Evolutionary conservation across 1,140 invertebrate genomes (phyloP), one percentile per base, ranked within the genome.

Genomic region (Hycleus phaleratus): DNA sequence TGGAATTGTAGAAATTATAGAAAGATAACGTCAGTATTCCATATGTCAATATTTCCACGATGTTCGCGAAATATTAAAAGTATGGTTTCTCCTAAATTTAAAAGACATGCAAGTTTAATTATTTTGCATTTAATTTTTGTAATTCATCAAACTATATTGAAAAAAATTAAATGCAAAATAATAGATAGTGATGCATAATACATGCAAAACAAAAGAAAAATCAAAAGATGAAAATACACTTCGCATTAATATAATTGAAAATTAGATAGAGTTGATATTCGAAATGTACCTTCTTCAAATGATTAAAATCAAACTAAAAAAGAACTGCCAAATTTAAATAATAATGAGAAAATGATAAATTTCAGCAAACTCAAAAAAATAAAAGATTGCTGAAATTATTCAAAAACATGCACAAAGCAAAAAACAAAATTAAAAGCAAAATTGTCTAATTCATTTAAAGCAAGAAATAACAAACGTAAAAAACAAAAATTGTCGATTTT

Each of bases 121-220:
- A 44, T 53, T 53, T 46, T 53, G 44, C 42, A 25, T 52, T 52
- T 52, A 46, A 53, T 26, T 53, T 53, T 45, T 12, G 47, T 47
- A 55, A 55, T 46, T 26, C 11, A 24, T 32, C 54, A 60, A 59
- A 60, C 38, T 46, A 52, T 57, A 52, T 39, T 40, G 46, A 57
- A 61, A 57, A 61, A 59, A 12, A 18, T 46, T 25, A 47, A 49
- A 59, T 59, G 57, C 57, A 53, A 50, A 59, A 59, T 46, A 49
- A 26, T 32, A 32, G 38, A 46, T 18, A 39, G 44, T 52, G 51
- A 44, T 47, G 49, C 44, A 52, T 49, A 56, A 60, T 48, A 7
- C 64, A 66, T 66, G 64, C 64, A 66, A 66, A 66, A 56, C 60
- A 58, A 66, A 66, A 46, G 11, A 43, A 43, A 44, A 52, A 60